Conservation (phyloP, 2,113 vertebrate species). For the Pseudorectes ferrugineus region DNA sequence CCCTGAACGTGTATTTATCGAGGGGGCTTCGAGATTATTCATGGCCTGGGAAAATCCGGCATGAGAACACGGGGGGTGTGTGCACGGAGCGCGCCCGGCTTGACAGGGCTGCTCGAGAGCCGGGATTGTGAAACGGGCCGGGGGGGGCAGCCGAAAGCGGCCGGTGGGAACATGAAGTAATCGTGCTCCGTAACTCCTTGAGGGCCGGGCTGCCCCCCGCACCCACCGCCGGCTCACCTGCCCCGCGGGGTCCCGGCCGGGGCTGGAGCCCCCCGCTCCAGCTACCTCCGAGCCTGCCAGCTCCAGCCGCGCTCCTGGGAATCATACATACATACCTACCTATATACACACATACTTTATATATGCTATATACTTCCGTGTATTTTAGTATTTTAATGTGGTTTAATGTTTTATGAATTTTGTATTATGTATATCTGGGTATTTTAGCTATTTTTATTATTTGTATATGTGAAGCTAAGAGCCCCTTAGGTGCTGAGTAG, state of each 20-base stretch:
- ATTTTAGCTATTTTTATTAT: not conserved
- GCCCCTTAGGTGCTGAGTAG: accelerated
- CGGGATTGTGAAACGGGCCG: conserved; percentile 28
- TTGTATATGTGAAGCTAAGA: accelerated
- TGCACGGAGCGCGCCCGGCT: not conserved
- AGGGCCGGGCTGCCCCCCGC: not conserved
- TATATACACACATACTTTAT: accelerated
- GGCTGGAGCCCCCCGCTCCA: not conserved
- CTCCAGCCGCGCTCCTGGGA: not conserved
- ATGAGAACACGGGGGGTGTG: conserved; percentile 42
- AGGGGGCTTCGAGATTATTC: conserved; percentile 64
- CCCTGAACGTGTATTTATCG: conserved; percentile 74
- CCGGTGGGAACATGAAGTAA: not conserved
- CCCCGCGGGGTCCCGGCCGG: not conserved
- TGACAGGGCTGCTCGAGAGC: not conserved
- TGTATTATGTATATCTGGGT: accelerated
- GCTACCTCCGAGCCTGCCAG: not conserved
- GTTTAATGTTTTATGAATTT: not conserved
- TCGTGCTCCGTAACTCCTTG: not conserved
- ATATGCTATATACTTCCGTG: accelerated
- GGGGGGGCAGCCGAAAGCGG: not conserved
- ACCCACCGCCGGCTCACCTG: not conserved
- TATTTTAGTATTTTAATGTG: not conserved
- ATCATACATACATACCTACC: accelerated
- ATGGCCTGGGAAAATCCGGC: conserved; percentile 73